Percentiles rank a stretch among this genome's conserved stretches.
These are phyloP conservation scores for Phaetusa simplex DNA, from an alignment of 2,113 vertebrate genomes.

Conservation along the genomic window DNA sequence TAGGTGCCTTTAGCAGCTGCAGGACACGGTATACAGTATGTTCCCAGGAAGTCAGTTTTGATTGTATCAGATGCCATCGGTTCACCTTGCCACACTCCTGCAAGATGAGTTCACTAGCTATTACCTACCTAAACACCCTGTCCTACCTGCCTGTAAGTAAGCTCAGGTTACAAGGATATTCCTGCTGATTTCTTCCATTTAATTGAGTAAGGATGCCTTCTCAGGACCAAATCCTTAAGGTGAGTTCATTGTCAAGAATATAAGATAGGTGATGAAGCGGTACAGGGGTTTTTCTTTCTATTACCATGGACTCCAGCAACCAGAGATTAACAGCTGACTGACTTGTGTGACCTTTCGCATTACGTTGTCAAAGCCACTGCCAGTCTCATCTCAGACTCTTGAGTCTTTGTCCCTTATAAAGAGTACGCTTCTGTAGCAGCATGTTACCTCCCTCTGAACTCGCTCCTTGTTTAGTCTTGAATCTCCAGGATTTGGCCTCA, in stretches of 20 bases:
- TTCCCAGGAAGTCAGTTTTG: background rate
- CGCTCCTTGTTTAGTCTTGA: background rate
- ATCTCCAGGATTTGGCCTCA: background rate
- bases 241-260: background rate
- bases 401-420: background rate
- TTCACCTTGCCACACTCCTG: background rate
- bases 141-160: background rate
- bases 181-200: background rate
- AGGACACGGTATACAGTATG: rapidly evolving
- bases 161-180: background rate
- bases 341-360: background rate
- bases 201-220: background rate
- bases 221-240: background rate
- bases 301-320: background rate
- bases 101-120: rapidly evolving
- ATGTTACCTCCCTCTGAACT: background rate
- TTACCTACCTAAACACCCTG: background rate
- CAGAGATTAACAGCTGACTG: background rate
- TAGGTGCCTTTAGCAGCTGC: background rate
- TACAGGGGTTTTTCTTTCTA: background rate
- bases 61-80: background rate
- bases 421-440: background rate
- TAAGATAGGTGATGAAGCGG: background rate
- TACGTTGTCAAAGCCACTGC: background rate
- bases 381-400: background rate